A percentile compares a stretch with the other conserved stretches of the same genome.
Evolutionary conservation across 2,888 invertebrate genomes (phyloP).

Genomic region (Drosophila sordidapex): DNA sequence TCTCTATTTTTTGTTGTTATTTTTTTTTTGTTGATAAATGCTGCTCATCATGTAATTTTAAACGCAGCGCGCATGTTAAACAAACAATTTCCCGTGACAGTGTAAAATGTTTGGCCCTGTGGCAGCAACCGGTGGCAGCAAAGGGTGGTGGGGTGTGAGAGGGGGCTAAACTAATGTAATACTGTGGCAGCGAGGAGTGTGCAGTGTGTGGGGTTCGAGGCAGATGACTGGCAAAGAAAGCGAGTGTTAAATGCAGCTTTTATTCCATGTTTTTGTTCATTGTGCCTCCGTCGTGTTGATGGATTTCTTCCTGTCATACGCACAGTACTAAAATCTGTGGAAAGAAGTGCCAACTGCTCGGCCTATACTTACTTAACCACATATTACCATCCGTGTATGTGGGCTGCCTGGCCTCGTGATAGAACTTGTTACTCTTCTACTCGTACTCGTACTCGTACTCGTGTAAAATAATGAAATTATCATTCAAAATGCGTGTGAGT

Average conservation of each 20-base stretch:
- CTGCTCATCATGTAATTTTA: conserved; percentile 80
- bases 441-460: conserved; percentile 12
- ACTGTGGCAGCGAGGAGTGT: conserved; percentile 13
- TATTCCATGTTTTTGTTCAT: conserved; percentile 49
- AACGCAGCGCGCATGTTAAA: conserved; percentile 78
- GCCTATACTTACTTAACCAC: background rate
- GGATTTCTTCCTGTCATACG: conserved; percentile 78
- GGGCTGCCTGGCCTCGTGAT: conserved; percentile 52
- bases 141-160: background rate
- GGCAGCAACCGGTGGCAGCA: conserved; percentile 5
- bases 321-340: conserved; percentile 41
- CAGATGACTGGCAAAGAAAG: conserved; percentile 73
- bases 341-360: conserved; percentile 50
- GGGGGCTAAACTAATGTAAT: conserved; percentile 48
- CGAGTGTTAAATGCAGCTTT: conserved; percentile 76
- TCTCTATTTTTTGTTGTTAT: conserved; percentile 24
- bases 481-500: conserved; percentile 56
- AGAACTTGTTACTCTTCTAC: conserved; percentile 48
- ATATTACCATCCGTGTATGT: conserved; percentile 26
- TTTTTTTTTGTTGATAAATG: conserved; percentile 70
- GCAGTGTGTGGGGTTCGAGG: background rate
- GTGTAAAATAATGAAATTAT: conserved; percentile 39
- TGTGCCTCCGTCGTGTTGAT: conserved; percentile 46
- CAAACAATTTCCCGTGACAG: conserved; percentile 80
- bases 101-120: conserved; percentile 63